Evolutionary conservation across 2,113 vertebrate genomes (phyloP), one percentile per base, ranked within the genome.

Genomic region (Cettia cetti): DNA sequence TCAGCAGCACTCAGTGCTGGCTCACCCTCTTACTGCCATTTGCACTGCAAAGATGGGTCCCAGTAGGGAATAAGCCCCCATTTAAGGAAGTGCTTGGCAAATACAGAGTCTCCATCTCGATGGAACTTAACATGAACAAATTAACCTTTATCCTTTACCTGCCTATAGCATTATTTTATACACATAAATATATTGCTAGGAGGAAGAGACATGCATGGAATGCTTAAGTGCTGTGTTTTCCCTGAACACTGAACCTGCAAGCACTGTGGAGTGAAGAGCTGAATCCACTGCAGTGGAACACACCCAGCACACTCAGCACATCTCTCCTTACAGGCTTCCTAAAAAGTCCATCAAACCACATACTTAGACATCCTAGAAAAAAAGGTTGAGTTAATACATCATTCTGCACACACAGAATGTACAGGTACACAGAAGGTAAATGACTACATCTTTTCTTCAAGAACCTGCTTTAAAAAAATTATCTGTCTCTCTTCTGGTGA

Each of bases 21-120:
- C 14, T 65, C 52, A 37, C 10, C 8, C 31, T 31, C 61, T 35
- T 20, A n/a, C 0, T 40, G 23, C 24, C 47, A 37, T 0, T 0
- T 12, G n/a, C 26, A 7, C 50, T 22, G 21, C 13, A 53, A 50
- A 30, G 56, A 37, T 3, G 4, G 30, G n/a, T 44, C 59, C 40
- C 42, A 8, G n/a, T 4, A n/a, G 52, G 61, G 65, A 50, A 56
- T 7, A 69, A 64, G 9, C 18, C 59, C 44, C 59, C 39, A 28
- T 56, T 72, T n/a, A 63, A 91, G 52, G 9, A 81, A 33, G 17
- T 31, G 64, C 12, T 72, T 22, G 39, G 60, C 59, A 86, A 82
- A 77, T 7, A 40, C 11, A 64, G 37, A 52, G n/a, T 31, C 70
- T 80, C 61, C 66, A 56, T 47, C 49, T 33, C 65, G 61, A 68